phyloP scores from a whole-genome alignment of 2,113 vertebrate species.

The Notarius quadriscutis region DNA sequence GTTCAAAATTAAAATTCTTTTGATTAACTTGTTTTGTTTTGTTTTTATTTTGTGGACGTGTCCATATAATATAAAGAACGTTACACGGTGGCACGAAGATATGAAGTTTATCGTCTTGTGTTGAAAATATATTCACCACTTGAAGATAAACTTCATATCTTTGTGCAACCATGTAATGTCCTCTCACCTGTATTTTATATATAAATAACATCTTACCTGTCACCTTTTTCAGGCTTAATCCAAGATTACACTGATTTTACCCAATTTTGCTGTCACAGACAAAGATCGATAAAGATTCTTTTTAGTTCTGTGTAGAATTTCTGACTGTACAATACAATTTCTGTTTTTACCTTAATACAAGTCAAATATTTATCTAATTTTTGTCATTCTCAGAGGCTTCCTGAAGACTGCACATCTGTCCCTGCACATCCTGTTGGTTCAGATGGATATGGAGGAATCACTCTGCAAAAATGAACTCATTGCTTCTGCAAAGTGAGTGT shows the following conservation, averaged over 20 bases:
- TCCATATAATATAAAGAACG: no score
- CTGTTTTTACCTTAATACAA: not conserved
- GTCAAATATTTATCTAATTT: not conserved
- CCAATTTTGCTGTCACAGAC: not conserved
- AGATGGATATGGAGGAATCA: conserved; percentile 74
- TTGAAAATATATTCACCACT: no score
- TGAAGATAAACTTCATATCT: no score
- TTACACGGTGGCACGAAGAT: no score
- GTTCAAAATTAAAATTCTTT: no score
- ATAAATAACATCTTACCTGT: not conserved
- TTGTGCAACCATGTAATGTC: no score
- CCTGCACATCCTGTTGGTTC: conserved; percentile 65
- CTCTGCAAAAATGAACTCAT: conserved; percentile 70
- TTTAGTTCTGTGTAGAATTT: not conserved
- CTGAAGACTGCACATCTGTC: conserved; percentile 50
- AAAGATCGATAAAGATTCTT: not conserved
- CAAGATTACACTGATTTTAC: not conserved
- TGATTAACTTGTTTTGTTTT: no score
- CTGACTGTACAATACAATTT: not conserved
- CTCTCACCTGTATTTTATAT: no score
- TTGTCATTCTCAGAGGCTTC: conserved; percentile 58
- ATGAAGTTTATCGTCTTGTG: no score
- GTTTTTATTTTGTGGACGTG: no score
- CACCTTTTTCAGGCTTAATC: not conserved
- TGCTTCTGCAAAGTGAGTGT: conserved; percentile 73